These are phyloP conservation scores for Gnatocerus cornutus DNA, from an alignment of 2,888 invertebrate genomes.

Conservation along the genomic window DNA sequence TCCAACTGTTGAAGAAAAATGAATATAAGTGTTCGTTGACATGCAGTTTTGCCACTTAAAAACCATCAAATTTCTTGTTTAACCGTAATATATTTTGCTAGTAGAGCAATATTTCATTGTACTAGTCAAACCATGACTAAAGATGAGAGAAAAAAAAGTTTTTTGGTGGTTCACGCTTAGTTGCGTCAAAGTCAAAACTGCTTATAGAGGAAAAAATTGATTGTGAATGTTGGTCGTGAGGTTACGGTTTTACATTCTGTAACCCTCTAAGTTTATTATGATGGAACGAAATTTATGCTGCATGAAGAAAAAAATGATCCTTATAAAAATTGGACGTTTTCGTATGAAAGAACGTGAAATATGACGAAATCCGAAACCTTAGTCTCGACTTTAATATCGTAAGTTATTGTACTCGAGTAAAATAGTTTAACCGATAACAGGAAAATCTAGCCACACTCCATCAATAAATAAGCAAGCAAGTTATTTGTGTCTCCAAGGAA, in stretches of 20 bases:
- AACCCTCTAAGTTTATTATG: constrained; percentile 35
- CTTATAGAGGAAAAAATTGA: constrained; percentile 19
- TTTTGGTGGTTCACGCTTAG: no score
- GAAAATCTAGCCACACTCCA: not conserved
- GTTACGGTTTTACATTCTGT: constrained; percentile 33
- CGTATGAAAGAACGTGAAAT: constrained; percentile 33
- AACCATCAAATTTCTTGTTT: constrained; percentile 32
- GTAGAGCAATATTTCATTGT: constrained; percentile 1
- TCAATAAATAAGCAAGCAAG: not conserved
- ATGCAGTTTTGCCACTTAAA: constrained; percentile 30
- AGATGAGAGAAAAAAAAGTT: not conserved
- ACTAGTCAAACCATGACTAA: constrained; percentile 16
- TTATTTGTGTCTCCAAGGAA: no score
- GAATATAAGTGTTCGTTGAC: constrained; percentile 15
- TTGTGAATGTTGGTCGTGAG: constrained; percentile 12
- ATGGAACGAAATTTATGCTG: constrained; percentile 30
- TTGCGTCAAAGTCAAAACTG: not conserved
- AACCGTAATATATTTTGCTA: constrained; percentile 22
- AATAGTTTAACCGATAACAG: constrained; percentile 1
- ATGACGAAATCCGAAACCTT: constrained; percentile 27
- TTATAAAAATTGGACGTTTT: constrained; percentile 40
- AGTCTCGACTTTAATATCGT: constrained; percentile 3
- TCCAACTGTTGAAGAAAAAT: constrained; percentile 11
- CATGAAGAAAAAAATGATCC: constrained; percentile 35
- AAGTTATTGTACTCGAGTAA: not conserved